Base-by-base conservation (phyloP, 2,797 vertebrate species). In the Anableps anableps region DNA sequence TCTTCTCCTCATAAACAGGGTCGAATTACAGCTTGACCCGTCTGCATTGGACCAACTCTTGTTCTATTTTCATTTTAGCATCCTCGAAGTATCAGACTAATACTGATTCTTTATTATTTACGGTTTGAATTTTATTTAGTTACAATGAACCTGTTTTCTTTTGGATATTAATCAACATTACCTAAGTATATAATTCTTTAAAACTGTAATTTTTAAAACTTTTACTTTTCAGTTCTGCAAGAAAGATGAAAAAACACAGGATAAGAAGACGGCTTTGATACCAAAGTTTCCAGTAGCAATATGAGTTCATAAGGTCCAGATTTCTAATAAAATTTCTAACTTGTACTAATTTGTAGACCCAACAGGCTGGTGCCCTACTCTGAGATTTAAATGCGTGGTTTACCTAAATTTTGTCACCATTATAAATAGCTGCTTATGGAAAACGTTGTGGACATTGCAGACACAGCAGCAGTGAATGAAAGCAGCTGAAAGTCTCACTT, bases 11-110 rank as follows among this genome's bases (percentile, higher is more conserved):
- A 88, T 85, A 83, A 87, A 89, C 55, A 21, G 72, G 81, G 60
- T 91, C 83, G 82, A 50, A 85, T 91, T 88, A 82, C 90, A 85
- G 41, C 48, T 71, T 76, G 80, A 86, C 78, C 77, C 36, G 23
- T 66, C 66, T 68, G 43, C 66, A 66, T 3, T 10, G 50, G 74
- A 62, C 47, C 77, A 36, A 72, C 29, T 70, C 19, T 72, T 13
- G 36, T 58, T 79, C 75, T 77, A 3, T 64, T 29, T 48, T 36
- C 13, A 60, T 64, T 88, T 75, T 64, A 50, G 21, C 26, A 74
- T 5, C 2, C 1, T 5, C 31, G 72, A 23, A 38, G 43, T 55
- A 60, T 89, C 34, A 47, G 77, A 21, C 26, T 38, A 10, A 83
- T 76, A 80, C 19, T 60, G 51, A 80, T 50, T 66, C 74, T 82